phyloP scores from a whole-genome alignment of 1,140 invertebrate genomes.

The Aleiodes sp. region DNA sequence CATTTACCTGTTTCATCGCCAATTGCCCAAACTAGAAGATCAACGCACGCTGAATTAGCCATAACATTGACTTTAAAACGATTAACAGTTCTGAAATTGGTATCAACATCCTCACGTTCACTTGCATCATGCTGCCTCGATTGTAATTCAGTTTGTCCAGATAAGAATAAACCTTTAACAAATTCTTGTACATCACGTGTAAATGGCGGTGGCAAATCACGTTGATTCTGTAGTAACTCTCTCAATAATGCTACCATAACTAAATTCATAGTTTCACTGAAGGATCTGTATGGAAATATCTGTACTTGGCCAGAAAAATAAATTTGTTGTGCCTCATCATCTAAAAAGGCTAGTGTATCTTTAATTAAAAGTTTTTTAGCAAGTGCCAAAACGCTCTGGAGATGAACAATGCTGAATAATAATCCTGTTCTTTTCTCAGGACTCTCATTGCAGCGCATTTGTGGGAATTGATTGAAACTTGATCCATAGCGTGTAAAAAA shows the following conservation, averaged over 20 bases:
- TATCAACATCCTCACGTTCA: slow-evolving; percentile 83
- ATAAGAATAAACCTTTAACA: slow-evolving; percentile 84
- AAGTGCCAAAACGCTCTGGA: slow-evolving; percentile 80
- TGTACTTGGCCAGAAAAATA: slow-evolving; percentile 67
- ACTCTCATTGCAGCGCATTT: slow-evolving; percentile 77
- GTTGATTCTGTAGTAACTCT: slow-evolving; percentile 90
- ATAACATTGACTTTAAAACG: slow-evolving; percentile 96
- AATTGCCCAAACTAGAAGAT: slow-evolving; percentile 97
- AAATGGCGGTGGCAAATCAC: slow-evolving; percentile 87
- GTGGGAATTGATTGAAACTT: slow-evolving; percentile 88
- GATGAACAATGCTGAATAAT: slow-evolving; percentile 78
- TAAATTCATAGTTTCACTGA: slow-evolving; percentile 94
- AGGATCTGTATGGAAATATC: slow-evolving; percentile 88
- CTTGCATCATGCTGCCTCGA: slow-evolving; percentile 83
- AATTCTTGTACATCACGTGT: slow-evolving; percentile 95
- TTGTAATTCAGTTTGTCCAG: slow-evolving; percentile 92
- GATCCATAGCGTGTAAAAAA: slow-evolving; percentile 94
- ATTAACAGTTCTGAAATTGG: slow-evolving; percentile 81
- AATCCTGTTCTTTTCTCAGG: slow-evolving; percentile 71
- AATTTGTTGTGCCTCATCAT: slow-evolving; percentile 81
- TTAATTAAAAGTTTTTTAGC: slow-evolving; percentile 91
- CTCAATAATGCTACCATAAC: slow-evolving; percentile 91
- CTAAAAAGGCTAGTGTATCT: slow-evolving; percentile 82
- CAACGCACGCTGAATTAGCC: slow-evolving; percentile 96
- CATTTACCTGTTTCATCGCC: slow-evolving; percentile 91